Conservation (phyloP, 2,888 invertebrate species). For the Caenorhabditis sp. region DNA sequence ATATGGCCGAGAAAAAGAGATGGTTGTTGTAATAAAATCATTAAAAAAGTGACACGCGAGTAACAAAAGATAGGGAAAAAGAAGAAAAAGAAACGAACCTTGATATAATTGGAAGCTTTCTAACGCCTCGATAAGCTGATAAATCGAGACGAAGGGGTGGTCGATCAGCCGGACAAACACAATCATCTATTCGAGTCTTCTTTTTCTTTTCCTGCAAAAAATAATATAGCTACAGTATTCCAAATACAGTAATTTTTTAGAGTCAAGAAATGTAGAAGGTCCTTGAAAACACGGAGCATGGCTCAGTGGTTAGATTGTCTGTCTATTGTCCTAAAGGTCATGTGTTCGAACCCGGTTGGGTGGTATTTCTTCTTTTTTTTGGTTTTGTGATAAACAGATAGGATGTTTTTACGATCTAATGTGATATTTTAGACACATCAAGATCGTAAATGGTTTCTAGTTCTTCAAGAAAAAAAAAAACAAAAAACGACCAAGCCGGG, state of each 20-base stretch:
- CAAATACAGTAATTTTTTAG: neutral
- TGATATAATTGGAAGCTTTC: conserved; percentile 26
- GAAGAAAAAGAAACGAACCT: conserved; percentile 8
- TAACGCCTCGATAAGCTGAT: conserved; percentile 50
- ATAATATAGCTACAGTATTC: neutral
- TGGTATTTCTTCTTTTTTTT: too few relatives aligned
- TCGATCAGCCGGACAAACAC: conserved; percentile 66
- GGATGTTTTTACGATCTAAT: too few relatives aligned
- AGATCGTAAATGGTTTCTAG: too few relatives aligned
- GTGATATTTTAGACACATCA: too few relatives aligned
- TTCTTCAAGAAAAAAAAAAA: too few relatives aligned
- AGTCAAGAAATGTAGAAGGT: too few relatives aligned
- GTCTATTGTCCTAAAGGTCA: too few relatives aligned
- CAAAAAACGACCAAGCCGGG: too few relatives aligned
- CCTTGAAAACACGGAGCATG: too few relatives aligned
- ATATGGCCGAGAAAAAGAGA: neutral
- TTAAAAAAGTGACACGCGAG: neutral
- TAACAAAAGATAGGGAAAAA: neutral
- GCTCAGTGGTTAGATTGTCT: too few relatives aligned
- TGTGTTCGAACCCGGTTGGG: too few relatives aligned
- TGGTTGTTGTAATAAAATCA: conserved; percentile 4
- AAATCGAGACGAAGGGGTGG: conserved; percentile 60
- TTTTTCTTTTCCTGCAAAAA: conserved; percentile 59
- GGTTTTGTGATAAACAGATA: too few relatives aligned
- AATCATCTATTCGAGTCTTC: conserved; percentile 62